phyloP scores from a whole-genome alignment of 1,140 invertebrate genomes.

The Drosophila obscura region DNA sequence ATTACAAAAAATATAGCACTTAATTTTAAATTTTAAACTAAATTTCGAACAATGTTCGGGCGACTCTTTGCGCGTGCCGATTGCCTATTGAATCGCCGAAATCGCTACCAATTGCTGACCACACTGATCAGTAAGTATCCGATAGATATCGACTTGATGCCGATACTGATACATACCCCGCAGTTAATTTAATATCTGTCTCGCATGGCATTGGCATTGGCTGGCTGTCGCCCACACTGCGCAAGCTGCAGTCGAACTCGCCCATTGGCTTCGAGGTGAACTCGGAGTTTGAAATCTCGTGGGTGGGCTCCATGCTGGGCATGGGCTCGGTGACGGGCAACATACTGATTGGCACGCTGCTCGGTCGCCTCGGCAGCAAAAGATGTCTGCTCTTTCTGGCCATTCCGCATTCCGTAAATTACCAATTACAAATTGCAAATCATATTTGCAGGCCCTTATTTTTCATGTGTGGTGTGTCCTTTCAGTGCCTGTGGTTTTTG shows the following conservation, averaged over 20 bases:
- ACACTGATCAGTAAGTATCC: conserved; percentile 61
- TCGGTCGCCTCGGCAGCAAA: conserved; percentile 52
- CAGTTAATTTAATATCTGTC: conserved; percentile 67
- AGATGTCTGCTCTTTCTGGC: conserved; percentile 58
- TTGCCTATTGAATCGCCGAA: conserved; percentile 61
- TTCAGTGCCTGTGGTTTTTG: conserved; percentile 65
- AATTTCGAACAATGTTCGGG: conserved; percentile 24
- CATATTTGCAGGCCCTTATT: no score
- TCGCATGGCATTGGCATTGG: conserved; percentile 67
- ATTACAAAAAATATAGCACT: neutral
- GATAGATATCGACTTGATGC: neutral
- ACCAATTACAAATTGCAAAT: no score
- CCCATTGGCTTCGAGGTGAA: conserved; percentile 47
- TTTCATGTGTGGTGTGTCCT: neutral
- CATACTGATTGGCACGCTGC: conserved; percentile 40
- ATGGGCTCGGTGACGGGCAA: conserved; percentile 68
- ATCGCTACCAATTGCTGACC: conserved; percentile 63
- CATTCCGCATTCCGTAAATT: conserved; percentile 59
- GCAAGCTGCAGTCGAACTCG: conserved; percentile 52
- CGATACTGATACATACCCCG: no score
- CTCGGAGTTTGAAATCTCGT: conserved; percentile 58
- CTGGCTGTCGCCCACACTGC: conserved; percentile 62
- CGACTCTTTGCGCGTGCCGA: conserved; percentile 42
- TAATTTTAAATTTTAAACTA: conserved; percentile 8
- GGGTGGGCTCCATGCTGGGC: conserved; percentile 65